These are phyloP conservation scores for Keiferia lycopersicella DNA, from an alignment of 2,888 invertebrate species.

Conservation along the genomic window DNA sequence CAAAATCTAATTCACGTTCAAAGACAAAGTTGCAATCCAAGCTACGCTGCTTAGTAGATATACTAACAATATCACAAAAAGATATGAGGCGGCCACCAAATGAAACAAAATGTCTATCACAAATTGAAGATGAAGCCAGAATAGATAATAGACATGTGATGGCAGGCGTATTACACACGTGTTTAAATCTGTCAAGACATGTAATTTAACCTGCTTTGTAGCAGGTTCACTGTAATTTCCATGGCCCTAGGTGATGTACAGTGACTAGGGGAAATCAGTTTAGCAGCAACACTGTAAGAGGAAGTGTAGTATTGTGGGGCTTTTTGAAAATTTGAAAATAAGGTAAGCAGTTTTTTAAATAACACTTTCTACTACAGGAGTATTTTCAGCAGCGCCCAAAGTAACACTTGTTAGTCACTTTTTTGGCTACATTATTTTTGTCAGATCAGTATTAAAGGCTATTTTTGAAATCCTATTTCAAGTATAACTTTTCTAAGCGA, in stretches of 20 bases:
- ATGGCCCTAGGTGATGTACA: neutral
- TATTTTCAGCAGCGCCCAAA: too few species aligned
- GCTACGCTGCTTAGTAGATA: too few species aligned
- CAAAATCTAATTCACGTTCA: too few species aligned
- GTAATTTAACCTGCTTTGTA: constrained; percentile 17
- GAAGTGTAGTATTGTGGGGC: neutral
- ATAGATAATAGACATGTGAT: neutral
- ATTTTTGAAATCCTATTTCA: too few species aligned
- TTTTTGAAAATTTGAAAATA: neutral
- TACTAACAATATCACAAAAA: neutral
- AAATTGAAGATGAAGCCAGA: neutral
- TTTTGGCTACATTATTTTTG: too few species aligned
- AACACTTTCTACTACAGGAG: neutral
- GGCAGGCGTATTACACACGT: constrained; percentile 7
- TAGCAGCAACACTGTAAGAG: constrained; percentile 3
- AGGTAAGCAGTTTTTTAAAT: neutral
- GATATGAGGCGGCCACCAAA: too few species aligned
- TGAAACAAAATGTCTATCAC: neutral
- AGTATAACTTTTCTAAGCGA: too few species aligned
- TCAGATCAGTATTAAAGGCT: too few species aligned
- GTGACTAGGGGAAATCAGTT: constrained; percentile 20
- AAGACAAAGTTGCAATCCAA: too few species aligned
- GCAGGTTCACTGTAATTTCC: constrained; percentile 25
- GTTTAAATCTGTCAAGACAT: constrained; percentile 12
- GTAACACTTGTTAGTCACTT: too few species aligned